Evolutionary conservation across 2,797 vertebrate species (phyloP).

Genomic region (Leptodactylus fallax): DNA sequence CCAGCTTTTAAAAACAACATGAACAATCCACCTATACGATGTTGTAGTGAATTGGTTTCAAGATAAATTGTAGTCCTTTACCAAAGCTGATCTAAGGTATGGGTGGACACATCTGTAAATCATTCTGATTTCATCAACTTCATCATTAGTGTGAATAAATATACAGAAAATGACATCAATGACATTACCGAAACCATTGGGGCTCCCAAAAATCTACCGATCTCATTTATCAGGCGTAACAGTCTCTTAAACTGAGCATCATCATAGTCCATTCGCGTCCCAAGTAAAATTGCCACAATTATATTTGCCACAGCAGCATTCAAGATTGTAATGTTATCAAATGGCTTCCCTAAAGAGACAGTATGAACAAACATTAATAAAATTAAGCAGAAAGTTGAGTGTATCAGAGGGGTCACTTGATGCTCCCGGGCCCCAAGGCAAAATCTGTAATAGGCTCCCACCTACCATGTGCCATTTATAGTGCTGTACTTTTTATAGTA

Average conservation of each 20-base stretch:
- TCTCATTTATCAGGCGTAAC: constrained; percentile 11
- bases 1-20: too few species aligned
- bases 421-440: too few species aligned
- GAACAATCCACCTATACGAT: too few species aligned
- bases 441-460: too few species aligned
- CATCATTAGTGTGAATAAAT: background rate
- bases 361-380: background rate
- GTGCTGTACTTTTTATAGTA: too few species aligned
- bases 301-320: constrained; percentile 29
- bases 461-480: too few species aligned
- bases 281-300: constrained; percentile 16
- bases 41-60: too few species aligned
- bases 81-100: too few species aligned
- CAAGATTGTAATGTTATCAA: background rate
- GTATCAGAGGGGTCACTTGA: too few species aligned
- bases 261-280: constrained; percentile 33
- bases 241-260: constrained; percentile 24
- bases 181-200: constrained; percentile 36
- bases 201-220: background rate
- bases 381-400: background rate
- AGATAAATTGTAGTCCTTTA: too few species aligned
- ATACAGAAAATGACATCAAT: background rate
- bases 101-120: background rate
- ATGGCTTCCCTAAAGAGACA: constrained; percentile 30
- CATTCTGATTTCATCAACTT: background rate